A percentile compares a stretch with the other conserved stretches of the same genome.
phyloP scores from a whole-genome alignment of 37 sponge, comb jelly and placozoan genomes.

The Theonella swinhoei region DNA sequence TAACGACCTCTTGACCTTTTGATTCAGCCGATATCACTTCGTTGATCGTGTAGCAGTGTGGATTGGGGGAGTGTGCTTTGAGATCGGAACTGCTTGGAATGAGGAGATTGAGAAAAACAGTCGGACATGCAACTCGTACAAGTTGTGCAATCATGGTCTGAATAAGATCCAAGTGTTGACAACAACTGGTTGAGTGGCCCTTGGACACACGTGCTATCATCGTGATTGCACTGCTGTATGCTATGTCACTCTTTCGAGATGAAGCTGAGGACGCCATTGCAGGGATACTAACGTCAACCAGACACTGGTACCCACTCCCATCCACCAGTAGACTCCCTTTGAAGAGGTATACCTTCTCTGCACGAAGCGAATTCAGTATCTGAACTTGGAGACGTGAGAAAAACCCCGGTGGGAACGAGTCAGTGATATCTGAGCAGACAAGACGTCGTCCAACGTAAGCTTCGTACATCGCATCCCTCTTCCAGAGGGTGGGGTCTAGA shows the following conservation, averaged over 20 bases:
- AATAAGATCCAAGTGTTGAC: constrained; percentile 50
- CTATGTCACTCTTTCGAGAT: not conserved
- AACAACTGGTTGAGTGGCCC: constrained; percentile 9
- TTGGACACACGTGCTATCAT: constrained; percentile 35
- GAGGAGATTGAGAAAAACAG: constrained; percentile 42
- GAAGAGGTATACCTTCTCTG: constrained; percentile 31
- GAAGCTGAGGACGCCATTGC: not conserved
- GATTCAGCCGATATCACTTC: constrained; percentile 43
- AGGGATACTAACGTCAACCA: constrained; percentile 22
- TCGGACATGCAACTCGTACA: constrained; percentile 53
- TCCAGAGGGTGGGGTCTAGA: constrained; percentile 42
- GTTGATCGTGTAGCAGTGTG: constrained; percentile 48
- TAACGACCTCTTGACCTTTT: not conserved
- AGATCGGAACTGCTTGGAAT: constrained; percentile 67
- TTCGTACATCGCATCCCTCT: not conserved
- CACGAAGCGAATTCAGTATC: not conserved
- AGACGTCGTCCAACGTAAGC: constrained; percentile 53
- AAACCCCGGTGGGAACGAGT: constrained; percentile 75
- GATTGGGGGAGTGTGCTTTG: constrained; percentile 9
- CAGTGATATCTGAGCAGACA: constrained; percentile 45
- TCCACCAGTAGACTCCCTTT: constrained; percentile 61
- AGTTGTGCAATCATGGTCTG: constrained; percentile 47
- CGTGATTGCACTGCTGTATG: constrained; percentile 28
- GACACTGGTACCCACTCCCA: constrained; percentile 24
- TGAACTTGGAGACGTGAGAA: constrained; percentile 70